A percentile compares a stretch with the other conserved stretches of the same genome.
These are phyloP conservation scores for Anoplopoma fimbria DNA, from an alignment of 2,113 vertebrate species.

Conservation along the genomic window DNA sequence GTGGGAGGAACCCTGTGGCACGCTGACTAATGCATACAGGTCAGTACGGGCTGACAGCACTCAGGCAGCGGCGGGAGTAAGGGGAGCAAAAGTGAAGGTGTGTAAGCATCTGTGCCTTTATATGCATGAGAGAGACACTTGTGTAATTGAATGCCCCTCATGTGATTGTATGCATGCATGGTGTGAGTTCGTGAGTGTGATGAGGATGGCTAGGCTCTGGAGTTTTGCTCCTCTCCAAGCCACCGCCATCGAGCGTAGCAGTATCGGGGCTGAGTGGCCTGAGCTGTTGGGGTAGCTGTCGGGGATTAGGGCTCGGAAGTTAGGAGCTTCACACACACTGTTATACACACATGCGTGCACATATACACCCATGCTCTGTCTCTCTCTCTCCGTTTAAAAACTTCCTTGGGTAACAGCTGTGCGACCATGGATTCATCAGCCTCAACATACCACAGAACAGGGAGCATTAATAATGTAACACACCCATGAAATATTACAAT, in stretches of 20 bases:
- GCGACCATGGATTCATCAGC: conserved; percentile 27
- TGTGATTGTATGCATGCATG: conserved; percentile 36
- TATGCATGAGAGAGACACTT: conserved; percentile 50
- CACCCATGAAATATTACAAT: conserved; percentile 64
- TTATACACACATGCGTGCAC: not conserved
- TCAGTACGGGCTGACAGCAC: conserved; percentile 58
- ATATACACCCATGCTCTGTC: not conserved
- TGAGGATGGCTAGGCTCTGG: conserved; percentile 43
- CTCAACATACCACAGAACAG: conserved; percentile 27
- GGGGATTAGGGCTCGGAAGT: conserved; percentile 60
- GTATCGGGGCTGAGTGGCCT: conserved; percentile 33
- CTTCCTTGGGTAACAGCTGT: conserved; percentile 28
- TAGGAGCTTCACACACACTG: conserved; percentile 47
- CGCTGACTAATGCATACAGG: conserved; percentile 65
- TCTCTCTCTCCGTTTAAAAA: conserved; percentile 19
- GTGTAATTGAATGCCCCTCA: conserved; percentile 40
- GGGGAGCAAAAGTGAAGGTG: conserved; percentile 29
- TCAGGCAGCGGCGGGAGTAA: conserved; percentile 37
- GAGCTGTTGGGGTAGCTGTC: conserved; percentile 54
- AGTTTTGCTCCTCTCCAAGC: conserved; percentile 37
- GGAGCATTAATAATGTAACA: conserved; percentile 62
- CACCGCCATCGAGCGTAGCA: conserved; percentile 32
- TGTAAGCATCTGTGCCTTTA: conserved; percentile 41
- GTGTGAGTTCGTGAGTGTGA: conserved; percentile 14
- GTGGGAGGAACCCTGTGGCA: conserved; percentile 41